A percentile compares a stretch with the other conserved stretches of the same genome.
Conservation (phyloP, 2,797 vertebrate genomes). For the Eremophila alpestris region DNA sequence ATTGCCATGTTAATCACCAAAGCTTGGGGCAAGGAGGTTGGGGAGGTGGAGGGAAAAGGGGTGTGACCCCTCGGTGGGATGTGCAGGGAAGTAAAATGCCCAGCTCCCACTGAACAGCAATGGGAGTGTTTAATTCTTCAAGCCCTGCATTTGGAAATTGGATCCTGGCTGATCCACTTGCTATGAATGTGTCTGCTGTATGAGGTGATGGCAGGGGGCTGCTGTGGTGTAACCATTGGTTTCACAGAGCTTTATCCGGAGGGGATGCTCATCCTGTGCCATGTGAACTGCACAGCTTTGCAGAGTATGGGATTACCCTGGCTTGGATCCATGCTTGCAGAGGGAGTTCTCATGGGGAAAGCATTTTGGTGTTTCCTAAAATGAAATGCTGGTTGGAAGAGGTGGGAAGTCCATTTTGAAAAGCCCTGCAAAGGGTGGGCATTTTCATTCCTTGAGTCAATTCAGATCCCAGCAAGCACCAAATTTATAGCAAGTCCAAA, state of each 20-base stretch:
- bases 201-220: conserved; percentile 44
- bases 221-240: conserved; percentile 59
- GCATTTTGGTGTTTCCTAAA: conserved; percentile 37
- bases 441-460: background rate
- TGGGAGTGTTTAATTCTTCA: conserved; percentile 38
- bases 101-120: background rate
- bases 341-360: conserved; percentile 52
- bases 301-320: conserved; percentile 40
- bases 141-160: conserved; percentile 64
- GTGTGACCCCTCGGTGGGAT: background rate
- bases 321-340: conserved; percentile 64
- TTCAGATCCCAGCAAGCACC: background rate
- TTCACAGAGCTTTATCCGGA: conserved; percentile 45
- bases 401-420: background rate
- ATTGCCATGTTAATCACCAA: conserved; percentile 19
- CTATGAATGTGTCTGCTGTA: conserved; percentile 53
- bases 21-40: background rate
- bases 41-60: background rate
- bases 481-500: background rate
- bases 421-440: conserved; percentile 1
- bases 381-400: conserved; percentile 14
- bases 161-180: conserved; percentile 44
- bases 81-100: background rate
- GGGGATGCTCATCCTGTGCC: conserved; percentile 16
- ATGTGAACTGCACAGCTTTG: conserved; percentile 52